Conservation (phyloP, 1,140 invertebrate species). For the Lethrus apterus region DNA sequence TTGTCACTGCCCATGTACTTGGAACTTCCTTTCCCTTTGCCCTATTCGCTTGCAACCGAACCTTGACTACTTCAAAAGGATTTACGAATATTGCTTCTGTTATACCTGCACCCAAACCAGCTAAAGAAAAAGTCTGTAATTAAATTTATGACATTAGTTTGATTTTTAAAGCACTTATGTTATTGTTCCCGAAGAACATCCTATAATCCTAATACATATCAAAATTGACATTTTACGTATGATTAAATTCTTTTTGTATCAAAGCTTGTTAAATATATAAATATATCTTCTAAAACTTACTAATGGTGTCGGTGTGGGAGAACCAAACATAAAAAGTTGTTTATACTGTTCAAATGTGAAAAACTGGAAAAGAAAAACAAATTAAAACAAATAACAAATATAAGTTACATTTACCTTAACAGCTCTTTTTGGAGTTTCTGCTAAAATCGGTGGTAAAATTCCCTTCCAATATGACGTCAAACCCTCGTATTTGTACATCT, state of each 20-base stretch:
- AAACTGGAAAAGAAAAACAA: slow-evolving; percentile 52
- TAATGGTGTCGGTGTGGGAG: slow-evolving; percentile 61
- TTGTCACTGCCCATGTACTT: slow-evolving; percentile 70
- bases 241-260: slow-evolving; percentile 7
- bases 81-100: slow-evolving; percentile 87
- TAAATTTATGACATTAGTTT: no score
- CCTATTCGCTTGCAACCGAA: slow-evolving; percentile 68
- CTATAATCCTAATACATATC: no score
- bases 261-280: slow-evolving; percentile 12
- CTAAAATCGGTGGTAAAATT: slow-evolving; percentile 82
- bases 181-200: no score
- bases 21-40: slow-evolving; percentile 49
- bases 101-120: slow-evolving; percentile 77
- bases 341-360: slow-evolving; percentile 92
- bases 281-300: slow-evolving; percentile 43
- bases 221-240: slow-evolving; percentile 7
- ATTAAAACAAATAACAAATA: not conserved
- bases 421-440: slow-evolving; percentile 91
- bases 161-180: no score
- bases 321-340: slow-evolving; percentile 70
- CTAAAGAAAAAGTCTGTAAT: slow-evolving; percentile 70
- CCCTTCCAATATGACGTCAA: slow-evolving; percentile 82
- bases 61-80: slow-evolving; percentile 93
- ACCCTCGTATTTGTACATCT: slow-evolving; percentile 83
- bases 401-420: slow-evolving; percentile 56